Conservation (phyloP, 2,113 vertebrate genomes). For the Ivindomyrus marchei region DNA sequence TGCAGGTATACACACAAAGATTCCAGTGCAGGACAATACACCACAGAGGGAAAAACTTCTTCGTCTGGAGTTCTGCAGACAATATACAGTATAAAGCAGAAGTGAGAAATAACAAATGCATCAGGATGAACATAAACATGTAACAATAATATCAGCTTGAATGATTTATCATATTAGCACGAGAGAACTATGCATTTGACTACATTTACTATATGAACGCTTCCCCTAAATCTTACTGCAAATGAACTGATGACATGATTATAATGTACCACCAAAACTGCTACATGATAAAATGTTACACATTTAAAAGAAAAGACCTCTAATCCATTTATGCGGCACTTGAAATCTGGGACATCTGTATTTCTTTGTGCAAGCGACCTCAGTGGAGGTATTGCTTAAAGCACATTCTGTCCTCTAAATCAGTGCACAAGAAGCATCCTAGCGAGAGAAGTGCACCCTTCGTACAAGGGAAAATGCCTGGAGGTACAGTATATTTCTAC, state of each 20-base stretch:
- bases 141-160: background rate
- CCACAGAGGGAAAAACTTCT: conserved; percentile 25
- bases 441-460: background rate
- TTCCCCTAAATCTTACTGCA: background rate
- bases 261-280: background rate
- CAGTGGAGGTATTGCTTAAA: background rate
- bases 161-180: background rate
- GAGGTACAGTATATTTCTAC: background rate
- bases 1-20: conserved; percentile 21
- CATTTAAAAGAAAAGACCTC: background rate
- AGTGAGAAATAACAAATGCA: background rate
- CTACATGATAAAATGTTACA: background rate
- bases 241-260: background rate
- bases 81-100: conserved; percentile 12
- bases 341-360: background rate
- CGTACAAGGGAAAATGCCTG: background rate
- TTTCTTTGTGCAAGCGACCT: background rate
- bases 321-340: background rate
- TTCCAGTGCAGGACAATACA: conserved; percentile 18
- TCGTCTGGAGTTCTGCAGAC: conserved; percentile 21
- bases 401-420: background rate
- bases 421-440: background rate
- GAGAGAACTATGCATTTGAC: background rate
- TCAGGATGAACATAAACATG: background rate
- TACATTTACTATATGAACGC: background rate